phyloP scores from a whole-genome alignment of 2,888 invertebrate genomes.

The Dasypogon diadema region DNA sequence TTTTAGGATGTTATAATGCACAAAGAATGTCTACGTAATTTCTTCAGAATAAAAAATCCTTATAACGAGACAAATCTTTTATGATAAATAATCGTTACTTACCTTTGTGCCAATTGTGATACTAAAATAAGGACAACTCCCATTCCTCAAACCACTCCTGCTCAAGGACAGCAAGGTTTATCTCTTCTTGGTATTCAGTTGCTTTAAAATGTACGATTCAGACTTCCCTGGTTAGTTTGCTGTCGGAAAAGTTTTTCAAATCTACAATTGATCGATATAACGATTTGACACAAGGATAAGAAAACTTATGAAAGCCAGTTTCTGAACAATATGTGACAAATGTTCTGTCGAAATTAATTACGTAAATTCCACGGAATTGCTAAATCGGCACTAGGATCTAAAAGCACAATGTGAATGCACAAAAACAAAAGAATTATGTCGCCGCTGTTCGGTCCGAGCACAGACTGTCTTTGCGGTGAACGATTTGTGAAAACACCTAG shows the following conservation, averaged over 20 bases:
- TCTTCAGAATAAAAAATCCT: no score
- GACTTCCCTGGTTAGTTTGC: no score
- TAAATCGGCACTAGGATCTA: neutral
- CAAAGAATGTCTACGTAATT: no score
- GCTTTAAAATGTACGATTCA: no score
- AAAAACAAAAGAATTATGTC: conserved; percentile 35
- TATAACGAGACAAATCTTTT: no score
- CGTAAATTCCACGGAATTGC: neutral
- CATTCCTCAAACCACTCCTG: no score
- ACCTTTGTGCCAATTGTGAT: no score
- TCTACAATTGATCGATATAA: conserved; percentile 20
- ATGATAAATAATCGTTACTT: no score
- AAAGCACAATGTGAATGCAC: conserved; percentile 2
- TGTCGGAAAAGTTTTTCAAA: conserved; percentile 8
- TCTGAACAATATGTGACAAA: neutral
- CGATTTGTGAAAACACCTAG: conserved; percentile 15
- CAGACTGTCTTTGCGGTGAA: conserved; percentile 1
- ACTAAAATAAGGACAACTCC: no score
- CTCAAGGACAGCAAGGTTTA: no score
- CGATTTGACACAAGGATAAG: conserved; percentile 1
- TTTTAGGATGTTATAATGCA: no score
- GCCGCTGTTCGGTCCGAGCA: conserved; percentile 21
- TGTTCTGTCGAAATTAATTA: neutral
- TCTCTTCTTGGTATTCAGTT: no score
- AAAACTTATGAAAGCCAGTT: neutral